Evolutionary conservation across 2,113 vertebrate genomes (phyloP), one percentile per base, ranked within the genome.

Genomic region (Alces alces): DNA sequence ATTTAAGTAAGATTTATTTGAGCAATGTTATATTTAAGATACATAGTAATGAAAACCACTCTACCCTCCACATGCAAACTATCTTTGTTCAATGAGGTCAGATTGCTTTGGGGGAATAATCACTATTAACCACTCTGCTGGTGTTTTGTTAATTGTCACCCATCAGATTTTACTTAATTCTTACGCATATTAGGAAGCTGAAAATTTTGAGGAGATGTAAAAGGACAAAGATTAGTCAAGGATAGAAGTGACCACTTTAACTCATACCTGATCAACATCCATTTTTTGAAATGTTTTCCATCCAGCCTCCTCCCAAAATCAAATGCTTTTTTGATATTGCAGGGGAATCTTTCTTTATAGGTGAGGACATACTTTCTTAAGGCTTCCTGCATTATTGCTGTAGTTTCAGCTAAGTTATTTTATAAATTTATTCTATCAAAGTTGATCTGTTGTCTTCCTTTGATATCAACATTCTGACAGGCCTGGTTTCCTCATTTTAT

Each of bases 71-170:
- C 33, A 58, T 19, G 73, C 36, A 92, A 89, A 97, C 36, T 73
- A 57, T 86, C 96, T 92, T 95, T 96, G 52, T 58, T 97, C 55
- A 82, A 28, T 61, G n/a, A 93, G 52, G 27, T 93, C 70, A 92
- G 61, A 39, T 84, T 23, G n/a, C 30, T 95, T 70, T 54, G 27
- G 57, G 43, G 6, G 8, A 64, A 84, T 57, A 86, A 84, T 50
- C 6, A 7, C 55, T 92, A 27, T 73, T 91, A 93, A 39, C 70
- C 16, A 64, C 95, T 96, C 21, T 92, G 54, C 15, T 80, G 3
- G 25, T 66, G 6, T 87, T 96, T 43, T 92, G 57, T 12, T 82
- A 61, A 94, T 84, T 95, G 60, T 23, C 30, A 90, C 45, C 27
- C 19, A 73, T 73, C 28, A 33, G 47, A 70, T 86, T 93, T 96